phyloP scores from a whole-genome alignment of 2,113 vertebrate genomes.

The Chaetodon trifascialis region DNA sequence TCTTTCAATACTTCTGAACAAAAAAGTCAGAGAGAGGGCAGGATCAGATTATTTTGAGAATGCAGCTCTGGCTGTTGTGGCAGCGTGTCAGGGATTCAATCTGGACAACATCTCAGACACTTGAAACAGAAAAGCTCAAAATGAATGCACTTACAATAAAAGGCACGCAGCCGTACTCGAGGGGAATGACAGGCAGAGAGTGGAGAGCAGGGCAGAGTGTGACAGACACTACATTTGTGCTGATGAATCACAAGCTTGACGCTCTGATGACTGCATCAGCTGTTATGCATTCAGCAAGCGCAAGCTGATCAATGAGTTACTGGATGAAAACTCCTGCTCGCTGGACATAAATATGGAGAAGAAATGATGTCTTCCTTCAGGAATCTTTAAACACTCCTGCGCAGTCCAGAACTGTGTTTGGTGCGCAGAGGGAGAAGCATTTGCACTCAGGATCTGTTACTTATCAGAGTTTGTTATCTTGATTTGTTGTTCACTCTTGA shows the following conservation, averaged over 20 bases:
- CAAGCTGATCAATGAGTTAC: slow-evolving; percentile 55
- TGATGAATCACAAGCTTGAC: slow-evolving; percentile 69
- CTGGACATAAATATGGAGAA: slow-evolving; percentile 31
- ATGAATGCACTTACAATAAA: slow-evolving; percentile 32
- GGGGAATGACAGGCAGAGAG: slow-evolving; percentile 29
- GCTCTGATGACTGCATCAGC: slow-evolving; percentile 52
- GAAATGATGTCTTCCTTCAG: slow-evolving; percentile 10
- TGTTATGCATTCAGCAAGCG: slow-evolving; percentile 68
- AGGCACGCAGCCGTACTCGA: background rate
- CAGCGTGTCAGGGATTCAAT: slow-evolving; percentile 44
- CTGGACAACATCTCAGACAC: slow-evolving; percentile 41
- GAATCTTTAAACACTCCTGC: slow-evolving; percentile 17
- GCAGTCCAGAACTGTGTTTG: background rate
- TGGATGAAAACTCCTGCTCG: slow-evolving; percentile 33
- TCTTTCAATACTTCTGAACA: slow-evolving; percentile 1
- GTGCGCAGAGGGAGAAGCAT: background rate
- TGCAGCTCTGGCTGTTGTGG: slow-evolving; percentile 39
- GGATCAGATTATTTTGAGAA: slow-evolving; percentile 36
- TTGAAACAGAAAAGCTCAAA: slow-evolving; percentile 34
- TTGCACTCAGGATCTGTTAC: slow-evolving; percentile 26
- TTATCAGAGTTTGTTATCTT: slow-evolving; percentile 68
- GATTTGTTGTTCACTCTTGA: slow-evolving; percentile 66
- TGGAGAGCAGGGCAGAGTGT: slow-evolving; percentile 23
- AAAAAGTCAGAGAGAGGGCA: background rate
- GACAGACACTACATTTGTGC: slow-evolving; percentile 62